phyloP scores from a whole-genome alignment of 2,113 vertebrate genomes.

The Acrocephalus kingi region DNA sequence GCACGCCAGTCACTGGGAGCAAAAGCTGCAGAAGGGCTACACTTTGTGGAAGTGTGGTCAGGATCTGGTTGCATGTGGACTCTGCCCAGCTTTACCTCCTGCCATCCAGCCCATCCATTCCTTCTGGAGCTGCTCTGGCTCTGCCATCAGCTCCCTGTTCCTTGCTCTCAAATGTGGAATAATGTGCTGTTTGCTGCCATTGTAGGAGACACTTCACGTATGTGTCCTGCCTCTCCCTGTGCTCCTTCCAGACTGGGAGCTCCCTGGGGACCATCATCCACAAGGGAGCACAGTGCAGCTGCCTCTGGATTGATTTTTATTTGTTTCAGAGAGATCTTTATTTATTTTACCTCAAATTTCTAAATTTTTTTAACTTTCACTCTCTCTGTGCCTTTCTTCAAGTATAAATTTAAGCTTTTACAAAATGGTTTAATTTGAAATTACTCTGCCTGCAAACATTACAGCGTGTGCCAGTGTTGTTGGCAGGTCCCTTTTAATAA shows the following conservation, averaged over 20 bases:
- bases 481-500: not conserved
- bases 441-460: not conserved
- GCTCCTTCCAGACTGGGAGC: not conserved
- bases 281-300: not conserved
- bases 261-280: not conserved
- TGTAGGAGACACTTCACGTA: not conserved
- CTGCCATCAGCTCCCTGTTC: not conserved
- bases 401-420: not conserved
- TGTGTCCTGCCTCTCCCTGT: not conserved
- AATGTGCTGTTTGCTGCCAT: not conserved
- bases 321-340: not conserved
- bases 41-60: not conserved
- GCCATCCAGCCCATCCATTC: not conserved
- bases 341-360: not conserved
- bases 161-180: fast-evolving
- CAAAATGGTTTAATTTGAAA: not conserved
- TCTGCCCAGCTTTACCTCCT: not conserved
- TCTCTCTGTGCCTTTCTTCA: not conserved
- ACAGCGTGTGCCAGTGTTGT: not conserved
- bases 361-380: not conserved
- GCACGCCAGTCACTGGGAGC: fast-evolving
- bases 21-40: not conserved
- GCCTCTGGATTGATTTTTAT: not conserved
- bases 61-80: not conserved
- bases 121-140: not conserved